Evolutionary conservation across 2,797 vertebrate genomes (phyloP), one percentile per base, ranked within the genome.

Genomic region (Myripristis murdjan): DNA sequence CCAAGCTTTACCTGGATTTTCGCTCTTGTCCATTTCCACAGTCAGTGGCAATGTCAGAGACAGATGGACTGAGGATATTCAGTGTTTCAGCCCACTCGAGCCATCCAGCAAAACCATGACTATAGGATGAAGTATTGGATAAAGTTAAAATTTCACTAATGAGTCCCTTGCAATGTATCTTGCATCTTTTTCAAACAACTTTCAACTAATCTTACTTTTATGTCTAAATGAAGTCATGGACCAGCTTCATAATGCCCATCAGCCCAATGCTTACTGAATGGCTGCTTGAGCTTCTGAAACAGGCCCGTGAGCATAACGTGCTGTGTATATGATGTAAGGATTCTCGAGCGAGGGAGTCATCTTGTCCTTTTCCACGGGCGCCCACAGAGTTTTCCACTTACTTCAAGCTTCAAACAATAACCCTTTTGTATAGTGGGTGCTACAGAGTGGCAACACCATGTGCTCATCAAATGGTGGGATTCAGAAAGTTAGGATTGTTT

Each of bases 311-410:
- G 69, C 69, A 77, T 68, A 82, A 71, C 75, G 75, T 85, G 80
- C 77, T 48, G 63, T 81, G 79, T 83, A 64, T 77, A 73, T 91
- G 92, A 91, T 90, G 90, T 91, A 85, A 89, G 86, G 79, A 90
- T 89, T 92, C 84, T 79, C 87, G 51, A 39, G 71, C 73, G 81
- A 88, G 76, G 72, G 76, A 85, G 88, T 88, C 89, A 90, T 91
- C 78, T 75, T 63, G 16, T 80, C 81, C 68, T 87, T 89, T 83
- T 85, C 86, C 79, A 87, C 66, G 18, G 64, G 83, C 81, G 53
- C 90, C 91, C 89, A 93, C 91, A 58, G 76, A 84, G 85, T 76
- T 80, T 76, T 90, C 84, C 82, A 87, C 84, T 87, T 88, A 80
- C 86, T 85, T 88, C 87, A 77, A 72, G 47, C 44, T 20, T 33